Conservation (phyloP, 2,888 invertebrate genomes). For the Drosophila ochracea region DNA sequence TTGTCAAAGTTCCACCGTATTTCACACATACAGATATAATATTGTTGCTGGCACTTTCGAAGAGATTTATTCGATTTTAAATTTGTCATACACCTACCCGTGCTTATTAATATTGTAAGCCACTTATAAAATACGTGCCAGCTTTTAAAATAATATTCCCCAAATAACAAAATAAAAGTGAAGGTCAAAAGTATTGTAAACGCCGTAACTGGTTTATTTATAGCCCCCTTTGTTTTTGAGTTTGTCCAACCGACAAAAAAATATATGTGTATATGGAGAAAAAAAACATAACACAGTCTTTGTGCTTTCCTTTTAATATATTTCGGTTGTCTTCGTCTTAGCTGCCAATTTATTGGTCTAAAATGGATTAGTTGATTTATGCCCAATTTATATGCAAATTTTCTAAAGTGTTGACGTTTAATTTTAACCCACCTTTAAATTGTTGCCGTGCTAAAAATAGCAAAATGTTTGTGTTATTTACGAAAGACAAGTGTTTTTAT, state of each 20-base stretch:
- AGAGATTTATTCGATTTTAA: constrained; percentile 1
- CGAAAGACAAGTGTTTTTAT: constrained; percentile 20
- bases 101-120: constrained; percentile 17
- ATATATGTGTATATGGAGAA: neutral
- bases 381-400: neutral
- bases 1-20: neutral
- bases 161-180: constrained; percentile 32
- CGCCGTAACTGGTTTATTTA: constrained; percentile 52
- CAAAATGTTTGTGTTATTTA: neutral
- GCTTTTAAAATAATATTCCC: constrained; percentile 27
- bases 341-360: constrained; percentile 4
- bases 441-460: constrained; percentile 5
- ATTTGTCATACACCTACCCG: constrained; percentile 4
- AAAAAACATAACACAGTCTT: constrained; percentile 12
- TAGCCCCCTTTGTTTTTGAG: constrained; percentile 53
- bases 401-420: neutral
- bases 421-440: neutral
- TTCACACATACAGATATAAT: neutral
- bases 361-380: neutral
- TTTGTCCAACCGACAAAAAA: constrained; percentile 8
- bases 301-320: neutral
- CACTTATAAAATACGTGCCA: constrained; percentile 37
- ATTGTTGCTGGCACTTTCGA: neutral
- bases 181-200: constrained; percentile 68
- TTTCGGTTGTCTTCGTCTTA: neutral